These are phyloP conservation scores for Seriola rivoliana DNA, from an alignment of 2,113 vertebrate genomes.

Conservation along the genomic window DNA sequence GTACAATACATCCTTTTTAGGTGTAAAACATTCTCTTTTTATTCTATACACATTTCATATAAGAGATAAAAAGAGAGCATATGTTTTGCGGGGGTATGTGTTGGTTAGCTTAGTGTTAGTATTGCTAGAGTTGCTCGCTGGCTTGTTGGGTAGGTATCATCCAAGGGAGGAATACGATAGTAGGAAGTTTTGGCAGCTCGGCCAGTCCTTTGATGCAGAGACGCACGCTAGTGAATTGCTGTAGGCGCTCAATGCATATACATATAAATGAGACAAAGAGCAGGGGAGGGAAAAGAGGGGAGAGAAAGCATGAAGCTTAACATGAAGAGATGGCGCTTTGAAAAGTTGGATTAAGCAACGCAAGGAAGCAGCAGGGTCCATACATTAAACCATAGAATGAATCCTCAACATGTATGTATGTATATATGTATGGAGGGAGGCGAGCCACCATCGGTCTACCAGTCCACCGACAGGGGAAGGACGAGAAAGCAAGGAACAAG, in stretches of 20 bases:
- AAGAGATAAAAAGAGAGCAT: constrained; percentile 41
- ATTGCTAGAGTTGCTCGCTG: constrained; percentile 26
- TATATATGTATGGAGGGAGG: constrained; percentile 46
- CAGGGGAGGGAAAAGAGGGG: constrained; percentile 54
- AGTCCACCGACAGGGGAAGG: constrained; percentile 16
- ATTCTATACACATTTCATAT: constrained; percentile 36
- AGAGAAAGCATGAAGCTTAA: constrained; percentile 76
- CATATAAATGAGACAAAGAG: constrained; percentile 76
- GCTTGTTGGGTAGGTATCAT: constrained; percentile 47
- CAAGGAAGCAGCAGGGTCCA: constrained; percentile 52
- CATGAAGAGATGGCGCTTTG: constrained; percentile 66
- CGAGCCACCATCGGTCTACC: constrained; percentile 1
- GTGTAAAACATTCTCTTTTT: constrained; percentile 7
- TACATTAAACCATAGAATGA: constrained; percentile 50
- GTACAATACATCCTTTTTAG: constrained; percentile 2
- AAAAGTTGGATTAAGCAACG: constrained; percentile 82
- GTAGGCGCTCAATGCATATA: constrained; percentile 79
- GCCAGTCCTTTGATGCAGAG: constrained; percentile 67
- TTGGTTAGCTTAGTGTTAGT: constrained; percentile 37
- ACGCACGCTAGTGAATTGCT: constrained; percentile 70
- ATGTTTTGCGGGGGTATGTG: constrained; percentile 10
- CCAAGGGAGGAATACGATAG: constrained; percentile 52
- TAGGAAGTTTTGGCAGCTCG: constrained; percentile 59
- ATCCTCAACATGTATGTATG: constrained; percentile 51
- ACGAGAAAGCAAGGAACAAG: constrained; percentile 2